These are phyloP conservation scores for Manis pentadactyla DNA, from an alignment of 2,797 vertebrate genomes.

Conservation along the genomic window DNA sequence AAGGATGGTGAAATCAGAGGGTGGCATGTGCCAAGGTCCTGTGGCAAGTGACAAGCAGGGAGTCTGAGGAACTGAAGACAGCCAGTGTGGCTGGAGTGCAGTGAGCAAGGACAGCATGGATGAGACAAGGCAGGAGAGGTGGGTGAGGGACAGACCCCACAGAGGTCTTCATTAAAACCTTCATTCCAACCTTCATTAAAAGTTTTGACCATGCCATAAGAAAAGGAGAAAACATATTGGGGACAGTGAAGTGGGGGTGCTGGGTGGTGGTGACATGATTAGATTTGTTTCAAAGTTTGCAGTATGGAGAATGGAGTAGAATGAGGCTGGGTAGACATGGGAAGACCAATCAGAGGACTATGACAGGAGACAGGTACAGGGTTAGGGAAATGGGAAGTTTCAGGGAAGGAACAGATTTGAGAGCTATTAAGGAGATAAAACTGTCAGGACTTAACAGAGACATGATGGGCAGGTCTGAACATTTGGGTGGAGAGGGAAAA, in stretches of 20 bases:
- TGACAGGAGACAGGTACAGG: not conserved
- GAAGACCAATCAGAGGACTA: not conserved
- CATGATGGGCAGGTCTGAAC: not conserved
- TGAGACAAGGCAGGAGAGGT: not conserved
- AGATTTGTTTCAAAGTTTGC: not conserved
- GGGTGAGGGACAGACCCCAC: not conserved
- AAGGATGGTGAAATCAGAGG: not conserved
- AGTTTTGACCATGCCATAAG: not conserved
- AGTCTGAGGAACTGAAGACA: not conserved
- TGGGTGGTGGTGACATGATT: not conserved
- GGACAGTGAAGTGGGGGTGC: rapidly evolving
- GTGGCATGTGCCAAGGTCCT: not conserved
- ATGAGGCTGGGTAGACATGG: not conserved
- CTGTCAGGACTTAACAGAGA: not conserved
- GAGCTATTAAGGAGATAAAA: not conserved
- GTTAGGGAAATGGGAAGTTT: not conserved
- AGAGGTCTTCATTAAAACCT: too few species aligned
- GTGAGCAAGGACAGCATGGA: not conserved
- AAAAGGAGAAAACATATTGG: not conserved
- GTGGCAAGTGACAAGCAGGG: not conserved
- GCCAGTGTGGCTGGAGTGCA: not conserved
- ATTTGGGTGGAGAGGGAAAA: not conserved
- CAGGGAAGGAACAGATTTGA: not conserved
- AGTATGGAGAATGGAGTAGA: not conserved
- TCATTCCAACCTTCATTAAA: not conserved